Percentiles rank a stretch among this genome's conserved stretches.
phyloP scores from a whole-genome alignment of 2,888 invertebrate genomes.

The Nomada fucata region DNA sequence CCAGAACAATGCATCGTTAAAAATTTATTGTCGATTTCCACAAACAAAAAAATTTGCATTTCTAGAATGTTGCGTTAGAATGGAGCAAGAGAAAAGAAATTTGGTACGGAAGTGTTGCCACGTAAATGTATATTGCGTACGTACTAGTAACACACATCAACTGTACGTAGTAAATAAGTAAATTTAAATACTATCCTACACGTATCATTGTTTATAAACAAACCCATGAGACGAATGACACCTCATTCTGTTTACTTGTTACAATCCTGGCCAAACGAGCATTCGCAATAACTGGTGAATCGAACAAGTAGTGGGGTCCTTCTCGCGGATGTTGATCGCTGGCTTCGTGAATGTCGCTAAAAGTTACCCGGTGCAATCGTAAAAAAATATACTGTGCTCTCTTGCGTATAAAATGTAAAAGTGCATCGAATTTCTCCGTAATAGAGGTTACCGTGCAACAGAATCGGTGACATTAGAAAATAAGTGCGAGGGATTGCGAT shows the following conservation, averaged over 20 bases:
- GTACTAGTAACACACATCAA: neutral
- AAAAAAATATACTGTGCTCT: constrained; percentile 24
- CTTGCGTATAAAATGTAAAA: constrained; percentile 17
- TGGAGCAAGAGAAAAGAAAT: neutral
- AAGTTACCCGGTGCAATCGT: constrained; percentile 61
- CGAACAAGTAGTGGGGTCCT: constrained; percentile 79
- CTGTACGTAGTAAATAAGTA: neutral
- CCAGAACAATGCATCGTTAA: neutral
- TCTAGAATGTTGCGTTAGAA: neutral
- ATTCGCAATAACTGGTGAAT: constrained; percentile 75
- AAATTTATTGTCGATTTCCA: neutral
- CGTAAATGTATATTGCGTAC: neutral
- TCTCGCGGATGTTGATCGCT: constrained; percentile 77
- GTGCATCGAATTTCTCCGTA: constrained; percentile 12
- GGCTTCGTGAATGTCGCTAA: constrained; percentile 65
- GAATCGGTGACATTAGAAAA: constrained; percentile 68
- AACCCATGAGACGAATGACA: constrained; percentile 47
- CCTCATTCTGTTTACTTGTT: constrained; percentile 40
- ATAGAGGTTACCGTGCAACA: neutral
- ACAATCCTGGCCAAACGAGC: constrained; percentile 69
- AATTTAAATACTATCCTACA: constrained; percentile 4
- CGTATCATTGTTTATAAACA: constrained; percentile 54
- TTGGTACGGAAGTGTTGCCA: neutral
- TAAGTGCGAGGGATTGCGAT: constrained; percentile 68
- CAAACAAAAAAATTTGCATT: neutral